phyloP scores from a whole-genome alignment of 2,797 vertebrate species.

The Phyllotis vaccarum region DNA sequence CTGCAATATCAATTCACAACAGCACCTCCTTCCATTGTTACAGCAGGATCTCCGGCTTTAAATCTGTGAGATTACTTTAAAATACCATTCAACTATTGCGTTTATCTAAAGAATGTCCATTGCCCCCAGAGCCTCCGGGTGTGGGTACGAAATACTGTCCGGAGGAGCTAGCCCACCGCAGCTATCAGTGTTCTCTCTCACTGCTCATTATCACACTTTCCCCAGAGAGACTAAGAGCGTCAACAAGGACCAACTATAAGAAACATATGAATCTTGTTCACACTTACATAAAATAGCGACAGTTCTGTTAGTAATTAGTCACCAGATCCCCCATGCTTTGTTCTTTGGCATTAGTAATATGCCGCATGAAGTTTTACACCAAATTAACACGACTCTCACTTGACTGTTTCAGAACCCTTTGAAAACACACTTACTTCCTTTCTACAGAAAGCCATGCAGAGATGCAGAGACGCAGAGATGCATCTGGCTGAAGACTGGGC shows the following conservation, averaged over 20 bases:
- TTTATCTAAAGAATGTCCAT: conserved; percentile 60
- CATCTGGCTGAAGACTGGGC: accelerated
- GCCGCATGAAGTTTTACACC: conserved; percentile 74
- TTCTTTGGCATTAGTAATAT: conserved; percentile 69
- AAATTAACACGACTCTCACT: conserved; percentile 70
- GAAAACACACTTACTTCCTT: conserved; percentile 54
- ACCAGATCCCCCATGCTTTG: conserved; percentile 70
- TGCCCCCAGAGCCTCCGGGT: conserved; percentile 52
- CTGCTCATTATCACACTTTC: conserved; percentile 70
- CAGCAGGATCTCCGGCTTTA: conserved; percentile 46
- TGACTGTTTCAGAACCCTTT: conserved; percentile 58
- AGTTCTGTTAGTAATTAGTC: conserved; percentile 78
- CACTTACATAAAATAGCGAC: conserved; percentile 75
- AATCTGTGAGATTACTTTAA: conserved; percentile 52
- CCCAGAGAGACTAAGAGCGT: not conserved
- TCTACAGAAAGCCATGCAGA: not conserved
- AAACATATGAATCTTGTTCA: conserved; percentile 75
- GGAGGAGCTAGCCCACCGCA: not conserved
- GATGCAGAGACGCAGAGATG: accelerated
- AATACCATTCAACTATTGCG: conserved; percentile 53
- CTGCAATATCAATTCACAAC: not conserved
- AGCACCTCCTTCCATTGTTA: conserved; percentile 29
- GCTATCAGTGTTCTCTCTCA: conserved; percentile 18
- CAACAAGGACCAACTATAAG: conserved; percentile 70
- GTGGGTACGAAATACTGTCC: conserved; percentile 50